Evolutionary conservation across 1,140 invertebrate genomes (phyloP).

Genomic region (Ceratitis capitata): DNA sequence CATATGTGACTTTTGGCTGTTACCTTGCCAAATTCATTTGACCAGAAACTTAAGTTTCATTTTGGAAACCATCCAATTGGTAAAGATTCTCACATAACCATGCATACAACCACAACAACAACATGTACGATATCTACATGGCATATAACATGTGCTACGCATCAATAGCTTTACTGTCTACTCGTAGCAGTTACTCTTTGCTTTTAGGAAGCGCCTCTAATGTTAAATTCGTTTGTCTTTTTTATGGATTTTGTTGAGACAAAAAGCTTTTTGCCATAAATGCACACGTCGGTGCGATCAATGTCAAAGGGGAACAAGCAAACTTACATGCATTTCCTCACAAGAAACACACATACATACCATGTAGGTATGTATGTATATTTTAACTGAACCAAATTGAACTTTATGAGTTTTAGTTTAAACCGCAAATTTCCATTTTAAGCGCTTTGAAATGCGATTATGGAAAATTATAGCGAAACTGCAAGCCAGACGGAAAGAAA

Average conservation of each 20-base stretch:
- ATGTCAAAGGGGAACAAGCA: slow-evolving; percentile 59
- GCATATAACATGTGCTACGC: not conserved
- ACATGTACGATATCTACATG: slow-evolving; percentile 49
- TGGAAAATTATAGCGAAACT: not conserved
- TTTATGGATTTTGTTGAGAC: slow-evolving; percentile 15
- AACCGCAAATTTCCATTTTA: not conserved
- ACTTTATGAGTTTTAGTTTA: not conserved
- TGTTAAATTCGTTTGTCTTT: not conserved
- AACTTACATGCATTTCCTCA: not conserved
- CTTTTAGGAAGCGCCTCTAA: not conserved
- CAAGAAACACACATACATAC: no score
- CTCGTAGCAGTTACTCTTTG: not conserved
- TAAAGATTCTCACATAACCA: not conserved
- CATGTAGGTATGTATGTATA: not conserved
- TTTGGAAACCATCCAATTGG: slow-evolving; percentile 55
- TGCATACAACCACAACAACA: not conserved
- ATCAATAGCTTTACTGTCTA: not conserved
- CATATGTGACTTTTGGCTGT: slow-evolving; percentile 27
- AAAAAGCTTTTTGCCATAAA: slow-evolving; percentile 64
- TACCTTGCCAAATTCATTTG: slow-evolving; percentile 64
- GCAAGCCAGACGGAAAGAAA: no score
- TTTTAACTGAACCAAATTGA: not conserved
- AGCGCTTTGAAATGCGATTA: not conserved
- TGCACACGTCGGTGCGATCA: slow-evolving; percentile 52
- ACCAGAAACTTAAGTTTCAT: slow-evolving; percentile 66